Evolutionary conservation across 2,113 vertebrate species (phyloP), one percentile per base, ranked within the genome.

Genomic region (Alaudala cheleensis): DNA sequence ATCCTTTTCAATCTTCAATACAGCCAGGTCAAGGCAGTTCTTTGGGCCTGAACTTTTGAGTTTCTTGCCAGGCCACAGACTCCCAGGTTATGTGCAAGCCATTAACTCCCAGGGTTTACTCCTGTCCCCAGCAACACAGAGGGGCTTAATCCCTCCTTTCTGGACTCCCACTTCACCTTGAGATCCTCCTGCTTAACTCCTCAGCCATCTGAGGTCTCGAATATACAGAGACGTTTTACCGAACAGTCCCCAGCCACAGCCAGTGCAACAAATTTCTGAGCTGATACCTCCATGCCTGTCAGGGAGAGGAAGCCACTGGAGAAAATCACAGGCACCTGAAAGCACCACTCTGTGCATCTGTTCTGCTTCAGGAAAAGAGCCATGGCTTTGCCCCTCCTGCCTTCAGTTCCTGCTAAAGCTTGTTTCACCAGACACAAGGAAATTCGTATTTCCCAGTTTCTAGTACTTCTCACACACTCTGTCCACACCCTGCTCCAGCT

Each of bases 151-250:
- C 4, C 21, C 19, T 40, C 6, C 6, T 69, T 66, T 53, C 61
- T 11, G 15, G n/a, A 42, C 20, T 74, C 34, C 17, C 31, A 37
- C 28, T 47, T 81, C 18, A 9, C 61, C 23, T 31, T 51, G 44
- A 84, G 24, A n/a, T n/a, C 29, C 10, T 71, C 57, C 44, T 62
- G 34, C 17, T 69, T 33, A n/a, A 21, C 71, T 44, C 51, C 47
- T 73, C 40, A 61, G 65, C 40, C 34, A 7, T 7, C 8, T 44
- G 53, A 67, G 61, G 42, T 58, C 20, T 18, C 14, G 10, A 64
- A 58, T 14, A 23, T 5, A 13, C 34, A 11, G 60, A 28, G 37
- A 5, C 1, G 0, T 54, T 13, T 22, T 31, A 70, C 56, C 57
- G 12, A 54, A 56, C 10, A 60, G 33, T 33, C 17, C 42, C 31